phyloP scores from a whole-genome alignment of 2,113 vertebrate genomes.

The Tachysurus vachellii region DNA sequence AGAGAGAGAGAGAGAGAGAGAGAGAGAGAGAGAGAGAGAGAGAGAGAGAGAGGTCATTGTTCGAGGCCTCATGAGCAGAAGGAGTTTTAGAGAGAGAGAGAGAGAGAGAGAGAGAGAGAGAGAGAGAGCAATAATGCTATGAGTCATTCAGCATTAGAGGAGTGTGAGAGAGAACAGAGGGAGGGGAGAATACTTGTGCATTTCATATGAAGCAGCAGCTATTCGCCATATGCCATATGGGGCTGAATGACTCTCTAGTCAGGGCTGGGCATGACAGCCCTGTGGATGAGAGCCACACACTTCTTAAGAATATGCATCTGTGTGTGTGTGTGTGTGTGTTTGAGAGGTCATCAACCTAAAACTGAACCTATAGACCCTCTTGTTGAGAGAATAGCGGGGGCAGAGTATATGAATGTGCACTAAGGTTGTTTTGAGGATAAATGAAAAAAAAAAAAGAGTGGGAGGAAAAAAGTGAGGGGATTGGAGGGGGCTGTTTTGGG shows the following conservation, averaged over 20 bases:
- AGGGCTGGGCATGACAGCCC: conserved; percentile 85
- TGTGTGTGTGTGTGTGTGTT: conserved; percentile 9
- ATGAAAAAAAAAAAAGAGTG: conserved; percentile 2
- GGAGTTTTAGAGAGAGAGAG: conserved; percentile 5
- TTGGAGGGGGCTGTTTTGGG: conserved; percentile 63
- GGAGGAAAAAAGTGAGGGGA: neutral
- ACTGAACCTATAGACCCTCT: neutral
- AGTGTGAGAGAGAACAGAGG: conserved; percentile 59
- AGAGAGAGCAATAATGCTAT: conserved; percentile 93
- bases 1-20: neutral
- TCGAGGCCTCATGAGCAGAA: conserved; percentile 67
- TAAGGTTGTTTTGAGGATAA: conserved; percentile 9
- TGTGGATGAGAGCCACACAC: conserved; percentile 73
- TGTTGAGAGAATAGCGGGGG: neutral
- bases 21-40: neutral
- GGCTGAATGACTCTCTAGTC: conserved; percentile 83
- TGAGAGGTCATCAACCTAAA: conserved; percentile 13
- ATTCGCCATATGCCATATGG: conserved; percentile 99
- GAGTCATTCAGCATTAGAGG: conserved; percentile 95
- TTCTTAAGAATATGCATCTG: conserved; percentile 41
- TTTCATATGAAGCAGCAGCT: conserved; percentile 85
- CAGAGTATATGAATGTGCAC: neutral
- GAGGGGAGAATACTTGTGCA: conserved; percentile 93
- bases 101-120: conserved; percentile 18
- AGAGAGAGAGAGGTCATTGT: conserved; percentile 68